phyloP scores from a whole-genome alignment of 2,113 vertebrate species.

The Mobula hypostoma region DNA sequence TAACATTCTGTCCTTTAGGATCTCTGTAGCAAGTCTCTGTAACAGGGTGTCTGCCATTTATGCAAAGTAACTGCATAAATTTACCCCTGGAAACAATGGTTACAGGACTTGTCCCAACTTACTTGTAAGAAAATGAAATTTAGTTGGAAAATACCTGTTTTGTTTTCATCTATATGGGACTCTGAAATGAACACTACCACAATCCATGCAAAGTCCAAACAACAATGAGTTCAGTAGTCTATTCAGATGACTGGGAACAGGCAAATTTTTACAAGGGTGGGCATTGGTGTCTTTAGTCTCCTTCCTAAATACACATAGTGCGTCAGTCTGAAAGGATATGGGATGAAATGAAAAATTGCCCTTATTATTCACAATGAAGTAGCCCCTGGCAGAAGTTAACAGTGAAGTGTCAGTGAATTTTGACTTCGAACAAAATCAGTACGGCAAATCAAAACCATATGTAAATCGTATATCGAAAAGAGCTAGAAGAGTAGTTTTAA shows the following conservation, averaged over 20 bases:
- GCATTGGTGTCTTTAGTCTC: slow-evolving; percentile 13
- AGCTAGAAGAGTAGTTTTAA: neutral
- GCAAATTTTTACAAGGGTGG: neutral
- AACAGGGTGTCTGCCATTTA: slow-evolving; percentile 75
- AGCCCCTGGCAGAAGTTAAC: neutral
- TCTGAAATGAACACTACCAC: neutral
- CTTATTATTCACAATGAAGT: neutral
- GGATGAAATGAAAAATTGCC: slow-evolving; percentile 9
- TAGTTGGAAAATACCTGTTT: neutral
- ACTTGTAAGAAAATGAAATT: neutral
- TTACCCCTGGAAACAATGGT: slow-evolving; percentile 82
- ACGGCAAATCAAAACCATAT: neutral
- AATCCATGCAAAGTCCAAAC: neutral
- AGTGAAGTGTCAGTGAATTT: neutral
- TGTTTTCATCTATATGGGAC: neutral
- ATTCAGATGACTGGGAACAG: slow-evolving; percentile 1
- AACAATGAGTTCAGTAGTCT: neutral
- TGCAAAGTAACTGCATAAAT: slow-evolving; percentile 72
- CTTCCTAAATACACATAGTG: neutral
- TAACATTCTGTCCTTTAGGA: slow-evolving; percentile 90
- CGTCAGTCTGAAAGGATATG: neutral
- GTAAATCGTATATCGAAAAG: neutral
- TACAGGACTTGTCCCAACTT: slow-evolving; percentile 70
- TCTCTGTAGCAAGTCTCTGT: slow-evolving; percentile 73
- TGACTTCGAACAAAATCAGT: neutral